Evolutionary conservation across 2,888 invertebrate species (phyloP).

Genomic region (Cosmorhoe ocellata): DNA sequence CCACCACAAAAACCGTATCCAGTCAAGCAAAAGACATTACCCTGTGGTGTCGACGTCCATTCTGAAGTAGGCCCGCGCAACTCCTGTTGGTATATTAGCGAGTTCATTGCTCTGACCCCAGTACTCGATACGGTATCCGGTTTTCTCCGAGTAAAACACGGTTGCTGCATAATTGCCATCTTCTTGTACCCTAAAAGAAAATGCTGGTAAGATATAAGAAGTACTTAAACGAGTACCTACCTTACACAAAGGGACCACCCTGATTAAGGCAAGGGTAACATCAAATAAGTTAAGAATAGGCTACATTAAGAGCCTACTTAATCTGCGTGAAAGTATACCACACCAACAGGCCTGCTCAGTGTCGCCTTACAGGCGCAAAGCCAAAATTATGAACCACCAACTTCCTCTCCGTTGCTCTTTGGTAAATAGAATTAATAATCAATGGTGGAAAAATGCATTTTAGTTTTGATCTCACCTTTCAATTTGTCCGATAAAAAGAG

Average conservation of each 20-base stretch:
- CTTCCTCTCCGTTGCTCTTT: too few species aligned
- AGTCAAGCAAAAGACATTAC: conserved; percentile 57
- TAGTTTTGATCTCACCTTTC: conserved; percentile 76
- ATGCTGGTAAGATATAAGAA: conserved; percentile 5
- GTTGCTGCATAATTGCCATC: conserved; percentile 89
- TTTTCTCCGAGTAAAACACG: conserved; percentile 86
- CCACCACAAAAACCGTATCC: conserved; percentile 1
- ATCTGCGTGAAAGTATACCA: too few species aligned
- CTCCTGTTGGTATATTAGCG: conserved; percentile 84
- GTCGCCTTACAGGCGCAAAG: too few species aligned
- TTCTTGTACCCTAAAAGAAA: conserved; percentile 80
- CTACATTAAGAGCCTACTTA: too few species aligned
- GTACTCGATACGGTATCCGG: conserved; percentile 87
- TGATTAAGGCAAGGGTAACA: too few species aligned
- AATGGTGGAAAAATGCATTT: too few species aligned
- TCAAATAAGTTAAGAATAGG: too few species aligned
- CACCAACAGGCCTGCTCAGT: too few species aligned
- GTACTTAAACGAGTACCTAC: too few species aligned
- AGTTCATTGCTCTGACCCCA: conserved; percentile 91
- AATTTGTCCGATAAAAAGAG: conserved; percentile 86
- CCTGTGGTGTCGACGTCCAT: conserved; percentile 88
- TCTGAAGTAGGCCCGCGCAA: conserved; percentile 89
- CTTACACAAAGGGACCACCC: too few species aligned
- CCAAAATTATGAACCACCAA: too few species aligned
- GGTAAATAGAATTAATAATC: too few species aligned